Evolutionary conservation across 2,113 vertebrate species (phyloP).

Genomic region (Elachura formosa): DNA sequence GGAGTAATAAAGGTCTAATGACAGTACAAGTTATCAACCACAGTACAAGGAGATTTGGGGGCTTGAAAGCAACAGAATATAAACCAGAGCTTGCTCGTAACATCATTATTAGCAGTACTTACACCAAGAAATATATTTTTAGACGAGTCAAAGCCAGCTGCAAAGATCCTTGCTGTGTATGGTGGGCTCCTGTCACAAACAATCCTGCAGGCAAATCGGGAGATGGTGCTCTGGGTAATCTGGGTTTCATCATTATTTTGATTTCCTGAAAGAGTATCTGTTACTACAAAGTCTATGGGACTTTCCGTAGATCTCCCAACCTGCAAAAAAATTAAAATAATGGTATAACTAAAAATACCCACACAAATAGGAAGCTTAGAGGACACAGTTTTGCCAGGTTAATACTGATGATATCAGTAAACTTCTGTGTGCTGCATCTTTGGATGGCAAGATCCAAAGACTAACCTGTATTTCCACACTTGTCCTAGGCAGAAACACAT

Average conservation of each 20-base stretch:
- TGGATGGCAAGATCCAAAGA: not conserved
- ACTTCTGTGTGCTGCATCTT: not conserved
- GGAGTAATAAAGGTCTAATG: not conserved
- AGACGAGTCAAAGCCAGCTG: slow-evolving; percentile 96
- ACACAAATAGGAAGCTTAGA: not conserved
- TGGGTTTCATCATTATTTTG: slow-evolving; percentile 87
- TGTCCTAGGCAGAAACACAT: not conserved
- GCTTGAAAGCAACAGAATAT: not conserved
- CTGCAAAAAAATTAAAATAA: slow-evolving; percentile 56
- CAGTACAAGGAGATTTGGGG: not conserved
- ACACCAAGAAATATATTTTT: slow-evolving; percentile 99
- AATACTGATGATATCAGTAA: not conserved
- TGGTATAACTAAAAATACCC: not conserved
- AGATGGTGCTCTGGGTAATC: slow-evolving; percentile 98
- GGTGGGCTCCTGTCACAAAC: slow-evolving; percentile 91
- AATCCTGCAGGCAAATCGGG: slow-evolving; percentile 93
- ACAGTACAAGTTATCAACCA: not conserved
- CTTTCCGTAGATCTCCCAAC: slow-evolving; percentile 96
- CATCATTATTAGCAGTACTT: slow-evolving; percentile 37
- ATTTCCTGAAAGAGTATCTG: slow-evolving; percentile 91
- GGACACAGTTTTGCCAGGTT: not conserved
- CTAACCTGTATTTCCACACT: not conserved
- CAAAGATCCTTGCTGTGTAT: slow-evolving; percentile 91
- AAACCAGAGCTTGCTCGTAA: not conserved
- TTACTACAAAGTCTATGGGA: slow-evolving; percentile 98